Conservation (phyloP, 92 coral and sea anemone species). For the Meandrina meandrites region DNA sequence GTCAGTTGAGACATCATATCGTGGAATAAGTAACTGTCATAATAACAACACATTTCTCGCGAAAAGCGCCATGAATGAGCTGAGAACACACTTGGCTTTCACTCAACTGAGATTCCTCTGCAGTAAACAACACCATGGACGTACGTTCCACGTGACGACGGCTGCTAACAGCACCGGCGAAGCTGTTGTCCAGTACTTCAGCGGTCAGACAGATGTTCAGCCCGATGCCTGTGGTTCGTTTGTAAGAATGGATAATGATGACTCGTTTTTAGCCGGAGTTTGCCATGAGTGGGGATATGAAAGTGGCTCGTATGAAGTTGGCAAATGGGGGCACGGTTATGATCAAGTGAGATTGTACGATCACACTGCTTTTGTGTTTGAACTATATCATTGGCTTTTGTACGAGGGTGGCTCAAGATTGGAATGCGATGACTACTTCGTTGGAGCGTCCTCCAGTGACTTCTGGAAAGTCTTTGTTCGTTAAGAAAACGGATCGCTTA, state of each 20-base stretch:
- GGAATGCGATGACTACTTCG: no score
- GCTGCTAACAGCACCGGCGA: slow-evolving; percentile 18
- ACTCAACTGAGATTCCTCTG: slow-evolving; percentile 25
- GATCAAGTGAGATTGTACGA: no score
- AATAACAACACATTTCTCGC: neutral
- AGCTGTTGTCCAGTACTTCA: slow-evolving; percentile 31
- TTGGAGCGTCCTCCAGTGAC: no score
- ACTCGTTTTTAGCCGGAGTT: neutral
- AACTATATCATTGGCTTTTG: no score
- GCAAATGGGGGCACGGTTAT: no score
- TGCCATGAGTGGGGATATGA: no score
- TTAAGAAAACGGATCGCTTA: no score
- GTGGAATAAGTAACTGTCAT: neutral
- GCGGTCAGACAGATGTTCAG: slow-evolving; percentile 14
- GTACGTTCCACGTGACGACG: slow-evolving; percentile 38
- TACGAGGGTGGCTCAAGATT: no score
- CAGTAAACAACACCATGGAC: neutral
- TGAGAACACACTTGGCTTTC: neutral
- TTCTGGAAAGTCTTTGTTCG: no score
- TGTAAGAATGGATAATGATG: slow-evolving; percentile 3
- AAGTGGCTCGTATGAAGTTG: no score
- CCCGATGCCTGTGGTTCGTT: slow-evolving; percentile 30
- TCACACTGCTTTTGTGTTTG: no score
- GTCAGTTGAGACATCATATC: neutral
- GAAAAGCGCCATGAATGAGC: slow-evolving; percentile 4